These are phyloP conservation scores for Enteromius afrohamiltoni DNA, from an alignment of 2,797 vertebrate species.

Conservation along the genomic window DNA sequence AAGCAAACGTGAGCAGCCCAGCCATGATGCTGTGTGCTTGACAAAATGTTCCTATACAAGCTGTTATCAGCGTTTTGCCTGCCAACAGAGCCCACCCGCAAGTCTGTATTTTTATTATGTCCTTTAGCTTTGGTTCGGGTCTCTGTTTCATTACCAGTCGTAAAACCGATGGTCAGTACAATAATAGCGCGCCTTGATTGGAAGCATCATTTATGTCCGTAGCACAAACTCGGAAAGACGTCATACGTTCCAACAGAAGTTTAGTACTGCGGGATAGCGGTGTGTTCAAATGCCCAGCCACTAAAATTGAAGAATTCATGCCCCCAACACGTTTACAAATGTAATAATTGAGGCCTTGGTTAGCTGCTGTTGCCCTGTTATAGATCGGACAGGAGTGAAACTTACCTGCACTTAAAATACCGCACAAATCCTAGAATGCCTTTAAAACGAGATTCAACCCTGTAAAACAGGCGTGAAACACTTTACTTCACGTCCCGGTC, in stretches of 20 bases:
- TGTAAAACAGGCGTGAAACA: not conserved
- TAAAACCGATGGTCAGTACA: not conserved
- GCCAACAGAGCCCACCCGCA: not conserved
- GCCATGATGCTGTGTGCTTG: not conserved
- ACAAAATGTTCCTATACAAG: not conserved
- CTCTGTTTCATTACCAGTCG: too few relatives aligned
- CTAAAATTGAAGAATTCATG: not conserved
- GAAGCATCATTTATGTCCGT: not conserved
- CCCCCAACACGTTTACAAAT: not conserved
- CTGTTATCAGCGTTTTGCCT: not conserved
- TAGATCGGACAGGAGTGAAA: not conserved
- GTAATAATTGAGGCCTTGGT: not conserved
- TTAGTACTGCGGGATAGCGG: not conserved
- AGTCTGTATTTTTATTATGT: not conserved
- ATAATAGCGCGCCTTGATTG: not conserved
- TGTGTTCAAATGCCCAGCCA: too few relatives aligned
- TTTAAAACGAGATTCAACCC: not conserved
- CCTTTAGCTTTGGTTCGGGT: not conserved
- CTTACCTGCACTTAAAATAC: slow-evolving; percentile 33
- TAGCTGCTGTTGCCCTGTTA: not conserved
- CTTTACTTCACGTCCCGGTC: not conserved
- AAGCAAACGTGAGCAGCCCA: not conserved
- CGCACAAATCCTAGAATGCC: not conserved
- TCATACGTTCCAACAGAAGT: not conserved
- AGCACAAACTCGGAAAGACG: not conserved